Evolutionary conservation across 1,140 invertebrate species (phyloP).

Genomic region (Medauroidea extradentata): DNA sequence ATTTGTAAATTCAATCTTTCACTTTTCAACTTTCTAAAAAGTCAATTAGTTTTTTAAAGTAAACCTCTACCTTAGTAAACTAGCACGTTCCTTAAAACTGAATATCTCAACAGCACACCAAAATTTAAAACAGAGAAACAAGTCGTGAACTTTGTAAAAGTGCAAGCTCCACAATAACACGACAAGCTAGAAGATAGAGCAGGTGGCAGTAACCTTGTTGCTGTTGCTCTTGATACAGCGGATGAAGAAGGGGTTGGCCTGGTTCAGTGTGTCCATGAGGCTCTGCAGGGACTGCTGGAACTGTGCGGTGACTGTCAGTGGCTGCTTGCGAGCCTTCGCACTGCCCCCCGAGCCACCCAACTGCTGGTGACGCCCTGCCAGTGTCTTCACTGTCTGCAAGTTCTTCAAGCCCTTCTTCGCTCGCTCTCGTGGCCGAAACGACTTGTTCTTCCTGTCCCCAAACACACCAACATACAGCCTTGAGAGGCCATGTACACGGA

Average conservation of each 20-base stretch:
- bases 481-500: too few relatives aligned
- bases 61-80: too few relatives aligned
- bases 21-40: too few relatives aligned
- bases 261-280: conserved; percentile 89
- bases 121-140: too few relatives aligned
- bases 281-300: conserved; percentile 89
- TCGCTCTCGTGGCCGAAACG: conserved; percentile 73
- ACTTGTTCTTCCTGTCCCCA: conserved; percentile 78
- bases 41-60: too few relatives aligned
- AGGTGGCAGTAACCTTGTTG: conserved; percentile 61
- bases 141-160: not conserved
- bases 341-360: conserved; percentile 45
- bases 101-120: too few relatives aligned
- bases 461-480: too few relatives aligned
- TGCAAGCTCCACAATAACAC: too few relatives aligned
- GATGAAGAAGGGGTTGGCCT: conserved; percentile 96
- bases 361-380: conserved; percentile 65
- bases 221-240: conserved; percentile 95
- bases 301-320: conserved; percentile 88
- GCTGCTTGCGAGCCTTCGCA: conserved; percentile 74
- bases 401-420: conserved; percentile 80
- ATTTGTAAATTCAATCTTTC: too few relatives aligned
- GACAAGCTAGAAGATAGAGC: not conserved
- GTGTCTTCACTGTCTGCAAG: conserved; percentile 82
- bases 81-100: not conserved